phyloP scores from a whole-genome alignment of 2,888 invertebrate genomes.

The Melangyna quadrimaculata region DNA sequence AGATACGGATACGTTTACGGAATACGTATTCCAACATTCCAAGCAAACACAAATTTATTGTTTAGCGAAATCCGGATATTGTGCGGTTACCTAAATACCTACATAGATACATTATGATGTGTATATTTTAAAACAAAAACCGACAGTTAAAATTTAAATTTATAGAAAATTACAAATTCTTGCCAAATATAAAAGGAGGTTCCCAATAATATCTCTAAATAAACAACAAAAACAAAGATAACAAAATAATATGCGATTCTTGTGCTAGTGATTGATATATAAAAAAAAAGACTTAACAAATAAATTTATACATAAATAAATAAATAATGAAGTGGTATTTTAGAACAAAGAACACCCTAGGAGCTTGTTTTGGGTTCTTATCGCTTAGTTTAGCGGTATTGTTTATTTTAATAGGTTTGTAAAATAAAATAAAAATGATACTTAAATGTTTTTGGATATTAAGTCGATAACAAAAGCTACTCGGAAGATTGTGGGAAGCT shows the following conservation, averaged over 20 bases:
- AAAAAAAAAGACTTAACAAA: background rate
- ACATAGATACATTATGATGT: background rate
- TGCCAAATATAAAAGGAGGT: conserved; percentile 32
- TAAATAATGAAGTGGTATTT: conserved; percentile 63
- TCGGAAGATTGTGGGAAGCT: background rate
- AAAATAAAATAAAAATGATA: background rate
- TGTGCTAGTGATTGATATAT: conserved; percentile 48
- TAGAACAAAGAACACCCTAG: conserved; percentile 54
- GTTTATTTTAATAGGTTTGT: conserved; percentile 61
- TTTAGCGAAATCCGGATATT: conserved; percentile 39
- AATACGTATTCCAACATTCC: background rate
- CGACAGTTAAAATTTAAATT: conserved; percentile 42
- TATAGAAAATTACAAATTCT: conserved; percentile 8
- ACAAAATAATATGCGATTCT: conserved; percentile 53
- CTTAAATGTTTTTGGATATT: background rate
- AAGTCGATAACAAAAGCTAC: background rate
- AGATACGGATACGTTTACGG: conserved; percentile 34
- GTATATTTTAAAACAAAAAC: background rate
- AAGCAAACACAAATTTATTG: background rate
- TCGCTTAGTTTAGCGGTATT: conserved; percentile 41
- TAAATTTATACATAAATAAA: conserved; percentile 7
- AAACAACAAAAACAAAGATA: conserved; percentile 22
- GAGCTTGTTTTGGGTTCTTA: conserved; percentile 32
- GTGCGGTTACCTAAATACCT: background rate
- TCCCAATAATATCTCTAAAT: conserved; percentile 16